A percentile compares a stretch with the other conserved stretches of the same genome.
phyloP scores from a whole-genome alignment of 1,140 invertebrate species.

The Trichoplusia ni region DNA sequence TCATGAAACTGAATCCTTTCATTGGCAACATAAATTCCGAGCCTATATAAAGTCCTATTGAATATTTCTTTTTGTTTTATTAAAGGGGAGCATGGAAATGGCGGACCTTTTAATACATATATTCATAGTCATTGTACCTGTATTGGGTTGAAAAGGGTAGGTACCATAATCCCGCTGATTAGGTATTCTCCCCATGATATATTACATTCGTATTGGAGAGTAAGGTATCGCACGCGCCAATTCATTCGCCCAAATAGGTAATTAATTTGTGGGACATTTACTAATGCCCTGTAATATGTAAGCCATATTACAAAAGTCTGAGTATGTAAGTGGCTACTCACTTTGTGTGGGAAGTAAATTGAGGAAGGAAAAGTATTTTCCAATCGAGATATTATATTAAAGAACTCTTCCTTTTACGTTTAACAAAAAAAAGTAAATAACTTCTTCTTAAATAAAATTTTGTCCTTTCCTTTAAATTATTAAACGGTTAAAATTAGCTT shows the following conservation, averaged over 20 bases:
- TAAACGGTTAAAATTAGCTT: not conserved
- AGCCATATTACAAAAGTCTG: not conserved
- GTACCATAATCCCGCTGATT: constrained; percentile 28
- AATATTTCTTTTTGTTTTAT: constrained; percentile 23
- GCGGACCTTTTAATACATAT: constrained; percentile 20
- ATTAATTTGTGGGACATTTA: constrained; percentile 6
- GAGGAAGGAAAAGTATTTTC: too few relatives aligned
- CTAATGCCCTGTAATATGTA: not conserved
- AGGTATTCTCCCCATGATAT: constrained; percentile 12
- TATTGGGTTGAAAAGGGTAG: constrained; percentile 35
- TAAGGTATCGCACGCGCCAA: not conserved
- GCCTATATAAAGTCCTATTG: constrained; percentile 13
- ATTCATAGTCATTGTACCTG: constrained; percentile 27
- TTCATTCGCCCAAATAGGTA: not conserved
- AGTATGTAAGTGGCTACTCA: too few relatives aligned
- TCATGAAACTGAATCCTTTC: not conserved
- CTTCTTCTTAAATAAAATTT: too few relatives aligned
- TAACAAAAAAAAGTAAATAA: too few relatives aligned
- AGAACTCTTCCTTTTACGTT: too few relatives aligned
- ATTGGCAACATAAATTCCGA: constrained; percentile 2
- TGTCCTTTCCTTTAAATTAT: too few relatives aligned
- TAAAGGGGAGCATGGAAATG: constrained; percentile 11
- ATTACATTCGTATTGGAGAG: constrained; percentile 12
- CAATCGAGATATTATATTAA: too few relatives aligned
- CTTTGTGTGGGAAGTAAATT: too few relatives aligned